Evolutionary conservation across 2,888 invertebrate species (phyloP), one percentile per base, ranked within the genome.

Genomic region (Pilophorus perplexus): DNA sequence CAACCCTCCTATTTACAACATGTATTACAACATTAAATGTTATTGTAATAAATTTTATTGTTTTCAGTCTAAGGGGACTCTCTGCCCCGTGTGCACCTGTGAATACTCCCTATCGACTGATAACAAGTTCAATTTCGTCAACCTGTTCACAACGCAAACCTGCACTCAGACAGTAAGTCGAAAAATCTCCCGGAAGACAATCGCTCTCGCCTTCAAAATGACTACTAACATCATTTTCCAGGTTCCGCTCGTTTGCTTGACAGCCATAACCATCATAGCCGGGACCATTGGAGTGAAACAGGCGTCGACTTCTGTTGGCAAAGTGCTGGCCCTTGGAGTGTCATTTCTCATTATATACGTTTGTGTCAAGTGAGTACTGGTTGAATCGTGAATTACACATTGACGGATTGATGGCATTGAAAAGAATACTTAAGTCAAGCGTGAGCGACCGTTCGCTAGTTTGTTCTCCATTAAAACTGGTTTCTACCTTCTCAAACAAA

Each of bases 311-410:
- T 86, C 90, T 27, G 84, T 89, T 62, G 84, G 88, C 71, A 81
- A 90, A 68, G 89, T 91, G 78, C 80, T 89, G 22, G 88, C 89
- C 60, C 89, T 89, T 67, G 92, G 93, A 70, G 82, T 85, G 54
- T 90, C 91, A 48, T 81, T 91, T 60, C 82, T 93, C 71, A 84
- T 92, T 69, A 88, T 89, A 74, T 93, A 93, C 75, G 84, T 93
- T 67, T 90, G 90, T 72, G 82, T 92, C 75, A 86, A 86, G 89
- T 90, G 75, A 78, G 80, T 67, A 48, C 20, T 12, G n/a, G n/a
- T n/a, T n/a, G n/a, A n/a, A n/a, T n/a, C n/a, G n/a, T n/a, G n/a
- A n/a, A n/a, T 44, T n/a, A n/a, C n/a, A n/a, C n/a, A n/a, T n/a
- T n/a, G n/a, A n/a, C n/a, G n/a, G n/a, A n/a, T n/a, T n/a, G n/a